A percentile compares a stretch with the other conserved stretches of the same genome.
These are phyloP conservation scores for Teleopsis dalmanni DNA, from an alignment of 1,140 invertebrate species.

Conservation along the genomic window DNA sequence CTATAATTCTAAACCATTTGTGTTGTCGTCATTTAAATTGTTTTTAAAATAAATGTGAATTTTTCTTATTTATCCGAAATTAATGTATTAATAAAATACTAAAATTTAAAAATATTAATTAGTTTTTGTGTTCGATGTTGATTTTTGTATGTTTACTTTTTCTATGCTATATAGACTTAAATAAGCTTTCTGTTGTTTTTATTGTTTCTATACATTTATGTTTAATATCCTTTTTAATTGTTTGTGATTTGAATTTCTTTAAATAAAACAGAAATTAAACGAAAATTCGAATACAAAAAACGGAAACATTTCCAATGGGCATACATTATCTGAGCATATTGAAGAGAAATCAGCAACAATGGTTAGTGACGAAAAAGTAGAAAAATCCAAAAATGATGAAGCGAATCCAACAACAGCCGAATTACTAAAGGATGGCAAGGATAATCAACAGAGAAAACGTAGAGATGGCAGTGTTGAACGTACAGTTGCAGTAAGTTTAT, in stretches of 20 bases:
- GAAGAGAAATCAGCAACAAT: neutral
- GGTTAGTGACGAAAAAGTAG: neutral
- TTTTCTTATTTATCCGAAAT: no score
- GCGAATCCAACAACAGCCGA: neutral
- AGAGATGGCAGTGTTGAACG: constrained; percentile 37
- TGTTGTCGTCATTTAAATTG: no score
- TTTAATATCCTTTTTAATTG: neutral
- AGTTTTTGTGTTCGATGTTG: no score
- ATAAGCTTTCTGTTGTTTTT: no score
- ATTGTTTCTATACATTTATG: neutral
- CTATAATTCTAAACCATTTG: no score
- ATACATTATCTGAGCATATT: constrained; percentile 18
- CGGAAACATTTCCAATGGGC: constrained; percentile 42
- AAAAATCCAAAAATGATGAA: constrained; percentile 1
- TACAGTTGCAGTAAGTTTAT: constrained; percentile 31
- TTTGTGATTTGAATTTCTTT: neutral
- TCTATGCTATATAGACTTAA: no score
- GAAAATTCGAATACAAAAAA: constrained; percentile 33
- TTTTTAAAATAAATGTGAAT: no score
- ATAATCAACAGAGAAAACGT: constrained; percentile 25
- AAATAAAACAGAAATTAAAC: constrained; percentile 29
- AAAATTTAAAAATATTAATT: no score
- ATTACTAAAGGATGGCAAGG: constrained; percentile 19
- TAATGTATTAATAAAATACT: no score
- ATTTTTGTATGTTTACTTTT: no score